Conservation (phyloP, 2,888 invertebrate species). For the Spicauda simplicius region DNA sequence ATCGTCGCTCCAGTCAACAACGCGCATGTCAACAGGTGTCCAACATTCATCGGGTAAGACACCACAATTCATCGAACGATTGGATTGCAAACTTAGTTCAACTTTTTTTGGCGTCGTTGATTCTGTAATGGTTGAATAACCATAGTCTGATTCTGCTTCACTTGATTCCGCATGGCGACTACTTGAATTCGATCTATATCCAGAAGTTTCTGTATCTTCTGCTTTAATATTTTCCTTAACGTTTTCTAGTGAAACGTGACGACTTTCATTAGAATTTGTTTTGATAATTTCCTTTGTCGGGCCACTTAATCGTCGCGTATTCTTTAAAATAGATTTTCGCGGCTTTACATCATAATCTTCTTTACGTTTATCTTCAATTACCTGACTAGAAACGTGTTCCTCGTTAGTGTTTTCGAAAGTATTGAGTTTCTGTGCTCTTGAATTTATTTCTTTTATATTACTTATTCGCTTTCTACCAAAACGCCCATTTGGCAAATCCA, state of each 20-base stretch:
- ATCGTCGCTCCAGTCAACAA: conserved; percentile 71
- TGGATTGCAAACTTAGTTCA: conserved; percentile 67
- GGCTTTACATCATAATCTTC: conserved; percentile 53
- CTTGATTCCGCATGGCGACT: conserved; percentile 73
- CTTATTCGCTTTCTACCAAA: conserved; percentile 62
- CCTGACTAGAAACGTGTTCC: conserved; percentile 38
- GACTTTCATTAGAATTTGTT: conserved; percentile 42
- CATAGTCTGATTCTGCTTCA: conserved; percentile 86
- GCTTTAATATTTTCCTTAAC: conserved; percentile 55
- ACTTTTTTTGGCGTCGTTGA: conserved; percentile 85
- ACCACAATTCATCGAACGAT: conserved; percentile 69
- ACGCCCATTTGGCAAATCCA: conserved; percentile 39
- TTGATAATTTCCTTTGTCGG: conserved; percentile 52
- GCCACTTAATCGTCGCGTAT: conserved; percentile 56
- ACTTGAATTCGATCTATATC: conserved; percentile 81
- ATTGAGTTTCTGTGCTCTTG: conserved; percentile 42
- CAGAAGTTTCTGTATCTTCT: conserved; percentile 82
- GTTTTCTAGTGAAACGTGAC: conserved; percentile 50
- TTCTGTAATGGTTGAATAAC: conserved; percentile 86
- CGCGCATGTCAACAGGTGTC: conserved; percentile 70
- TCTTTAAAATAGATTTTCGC: conserved; percentile 74
- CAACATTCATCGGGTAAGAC: conserved; percentile 82
- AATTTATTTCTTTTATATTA: conserved; percentile 47
- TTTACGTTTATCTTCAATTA: neutral
- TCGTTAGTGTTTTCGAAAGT: conserved; percentile 41